These are phyloP conservation scores for Coleophora deauratella DNA, from an alignment of 2,888 invertebrate genomes.

Conservation along the genomic window DNA sequence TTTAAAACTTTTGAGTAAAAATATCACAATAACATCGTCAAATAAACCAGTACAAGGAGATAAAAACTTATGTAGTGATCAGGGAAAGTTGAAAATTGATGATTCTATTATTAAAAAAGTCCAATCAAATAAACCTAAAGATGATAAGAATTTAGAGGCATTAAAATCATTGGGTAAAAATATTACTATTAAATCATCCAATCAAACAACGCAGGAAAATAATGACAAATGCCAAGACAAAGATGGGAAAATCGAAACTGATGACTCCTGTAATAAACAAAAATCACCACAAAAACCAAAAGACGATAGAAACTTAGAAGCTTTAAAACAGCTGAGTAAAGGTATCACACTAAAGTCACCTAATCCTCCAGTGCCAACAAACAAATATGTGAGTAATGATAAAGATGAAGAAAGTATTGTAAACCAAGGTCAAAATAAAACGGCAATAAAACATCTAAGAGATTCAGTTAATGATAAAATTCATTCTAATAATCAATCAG, in stretches of 20 bases:
- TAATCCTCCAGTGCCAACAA: conserved; percentile 15
- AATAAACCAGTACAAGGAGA: background rate
- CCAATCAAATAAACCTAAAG: too few relatives aligned
- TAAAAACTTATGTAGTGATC: too few relatives aligned
- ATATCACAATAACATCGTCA: background rate
- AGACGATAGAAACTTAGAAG: conserved; percentile 19
- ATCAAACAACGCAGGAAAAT: background rate
- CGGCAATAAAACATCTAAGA: conserved; percentile 8
- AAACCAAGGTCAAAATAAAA: conserved; percentile 15
- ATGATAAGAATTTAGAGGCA: conserved; percentile 3
- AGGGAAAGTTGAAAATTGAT: too few relatives aligned
- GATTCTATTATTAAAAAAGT: too few relatives aligned
- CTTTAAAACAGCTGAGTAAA: conserved; percentile 34
- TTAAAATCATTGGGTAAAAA: conserved; percentile 10
- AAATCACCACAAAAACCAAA: conserved; percentile 3
- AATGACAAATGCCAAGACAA: background rate
- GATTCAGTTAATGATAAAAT: background rate
- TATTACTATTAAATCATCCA: conserved; percentile 9
- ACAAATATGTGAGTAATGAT: conserved; percentile 11
- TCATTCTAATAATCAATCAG: too few relatives aligned
- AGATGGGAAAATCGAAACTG: background rate
- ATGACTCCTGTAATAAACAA: background rate
- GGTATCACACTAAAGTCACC: conserved; percentile 36
- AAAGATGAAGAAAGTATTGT: conserved; percentile 19
- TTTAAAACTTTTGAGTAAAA: background rate